These are phyloP conservation scores for Tipula vernalis DNA, from an alignment of 2,888 invertebrate species.

Conservation along the genomic window DNA sequence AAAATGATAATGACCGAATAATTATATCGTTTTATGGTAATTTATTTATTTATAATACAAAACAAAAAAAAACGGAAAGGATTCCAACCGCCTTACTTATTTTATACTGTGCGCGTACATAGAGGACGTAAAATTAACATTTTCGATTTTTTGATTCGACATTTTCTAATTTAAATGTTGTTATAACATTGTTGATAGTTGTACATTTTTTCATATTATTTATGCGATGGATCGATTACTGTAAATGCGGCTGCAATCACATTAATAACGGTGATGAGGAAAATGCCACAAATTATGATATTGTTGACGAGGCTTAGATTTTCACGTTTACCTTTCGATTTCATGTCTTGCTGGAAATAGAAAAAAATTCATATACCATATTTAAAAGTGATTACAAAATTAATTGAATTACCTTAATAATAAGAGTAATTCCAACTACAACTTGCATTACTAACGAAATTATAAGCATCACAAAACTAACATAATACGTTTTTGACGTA, in stretches of 20 bases:
- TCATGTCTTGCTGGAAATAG: not conserved
- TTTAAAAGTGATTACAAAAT: too few species aligned
- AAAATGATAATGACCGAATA: constrained; percentile 4
- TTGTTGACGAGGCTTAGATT: not conserved
- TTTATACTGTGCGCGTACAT: not conserved
- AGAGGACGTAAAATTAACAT: not conserved
- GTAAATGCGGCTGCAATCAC: not conserved
- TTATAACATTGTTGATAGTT: not conserved
- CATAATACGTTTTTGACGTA: not conserved
- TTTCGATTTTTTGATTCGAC: not conserved
- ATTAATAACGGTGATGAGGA: not conserved
- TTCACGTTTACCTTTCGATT: not conserved
- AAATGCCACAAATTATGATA: not conserved
- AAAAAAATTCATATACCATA: not conserved
- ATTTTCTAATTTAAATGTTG: not conserved
- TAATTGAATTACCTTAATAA: not conserved
- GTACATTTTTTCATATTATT: not conserved
- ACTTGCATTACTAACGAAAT: not conserved
- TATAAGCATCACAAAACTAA: not conserved
- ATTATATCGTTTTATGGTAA: not conserved
- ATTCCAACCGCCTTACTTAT: not conserved
- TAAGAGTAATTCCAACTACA: not conserved
- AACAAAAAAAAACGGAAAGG: not conserved
- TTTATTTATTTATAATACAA: not conserved
- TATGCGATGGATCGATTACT: not conserved